Evolutionary conservation across 2,888 invertebrate species (phyloP).

Genomic region (Thereva nobilitata): DNA sequence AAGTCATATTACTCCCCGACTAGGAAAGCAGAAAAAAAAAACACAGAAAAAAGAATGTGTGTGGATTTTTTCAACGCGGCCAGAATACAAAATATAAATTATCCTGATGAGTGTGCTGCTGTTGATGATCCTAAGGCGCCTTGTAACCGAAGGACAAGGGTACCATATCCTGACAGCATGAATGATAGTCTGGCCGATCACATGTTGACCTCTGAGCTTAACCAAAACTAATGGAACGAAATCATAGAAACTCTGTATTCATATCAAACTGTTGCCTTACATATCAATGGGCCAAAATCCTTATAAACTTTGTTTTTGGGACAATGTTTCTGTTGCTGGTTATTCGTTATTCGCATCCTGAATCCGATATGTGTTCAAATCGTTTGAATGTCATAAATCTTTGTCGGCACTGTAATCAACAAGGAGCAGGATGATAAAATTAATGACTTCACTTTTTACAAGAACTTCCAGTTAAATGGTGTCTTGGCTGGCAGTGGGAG

Average conservation of each 20-base stretch:
- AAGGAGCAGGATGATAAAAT: too few relatives aligned
- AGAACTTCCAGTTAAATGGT: too few relatives aligned
- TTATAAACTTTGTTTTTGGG: not conserved
- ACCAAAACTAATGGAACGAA: slow-evolving; percentile 11
- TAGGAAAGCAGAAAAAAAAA: too few relatives aligned
- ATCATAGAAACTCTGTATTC: slow-evolving; percentile 18
- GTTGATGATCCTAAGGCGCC: slow-evolving; percentile 2
- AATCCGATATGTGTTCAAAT: too few relatives aligned
- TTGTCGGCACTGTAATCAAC: too few relatives aligned
- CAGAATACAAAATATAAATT: slow-evolving; percentile 20
- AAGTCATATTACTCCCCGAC: slow-evolving; percentile 16
- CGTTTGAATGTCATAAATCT: too few relatives aligned
- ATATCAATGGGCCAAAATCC: slow-evolving; percentile 8
- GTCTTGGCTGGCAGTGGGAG: too few relatives aligned
- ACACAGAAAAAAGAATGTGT: not conserved
- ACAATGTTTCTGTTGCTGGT: too few relatives aligned
- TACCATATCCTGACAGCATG: slow-evolving; percentile 2
- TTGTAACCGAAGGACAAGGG: not conserved
- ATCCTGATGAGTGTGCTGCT: slow-evolving; percentile 23
- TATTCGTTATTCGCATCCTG: too few relatives aligned
- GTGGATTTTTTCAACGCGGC: slow-evolving; percentile 21
- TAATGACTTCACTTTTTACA: too few relatives aligned
- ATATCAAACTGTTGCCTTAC: slow-evolving; percentile 25
- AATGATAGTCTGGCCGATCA: slow-evolving; percentile 4
- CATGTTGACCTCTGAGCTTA: slow-evolving; percentile 1